Conservation (phyloP, 2,797 vertebrate species). For the Hozukius guyotensis region DNA sequence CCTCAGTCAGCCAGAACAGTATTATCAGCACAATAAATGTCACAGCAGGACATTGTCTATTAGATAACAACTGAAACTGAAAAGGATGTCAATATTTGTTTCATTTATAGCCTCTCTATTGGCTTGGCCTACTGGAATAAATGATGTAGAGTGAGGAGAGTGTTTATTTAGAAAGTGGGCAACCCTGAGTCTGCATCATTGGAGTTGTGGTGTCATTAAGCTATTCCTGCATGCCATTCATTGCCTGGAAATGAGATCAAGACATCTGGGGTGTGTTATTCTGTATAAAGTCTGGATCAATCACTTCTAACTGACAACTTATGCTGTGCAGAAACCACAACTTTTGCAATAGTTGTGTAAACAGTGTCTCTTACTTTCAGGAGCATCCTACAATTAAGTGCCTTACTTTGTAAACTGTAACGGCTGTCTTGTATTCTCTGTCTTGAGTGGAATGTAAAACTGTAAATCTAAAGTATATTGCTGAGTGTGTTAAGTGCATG, state of each 20-base stretch:
- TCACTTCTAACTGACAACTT: not conserved
- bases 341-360: constrained; percentile 27
- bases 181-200: constrained; percentile 4
- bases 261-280: not conserved
- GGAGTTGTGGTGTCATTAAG: constrained; percentile 5
- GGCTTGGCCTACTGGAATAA: not conserved
- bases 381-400: not conserved
- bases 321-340: not conserved
- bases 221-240: not conserved
- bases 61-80: constrained; percentile 42
- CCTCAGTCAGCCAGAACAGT: not conserved
- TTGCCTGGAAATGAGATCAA: constrained; percentile 48
- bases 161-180: constrained; percentile 9
- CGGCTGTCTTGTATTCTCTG: not conserved
- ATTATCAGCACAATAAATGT: constrained; percentile 5
- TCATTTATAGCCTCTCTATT: not conserved
- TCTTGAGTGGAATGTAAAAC: not conserved
- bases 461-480: constrained; percentile 7
- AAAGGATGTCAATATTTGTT: constrained; percentile 2
- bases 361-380: constrained; percentile 10
- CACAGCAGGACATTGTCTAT: not conserved
- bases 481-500: not conserved
- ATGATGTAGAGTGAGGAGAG: not conserved
- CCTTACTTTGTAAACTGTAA: constrained; percentile 30
- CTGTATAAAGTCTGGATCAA: not conserved